Percentiles rank a stretch among this genome's conserved stretches.
phyloP scores from a whole-genome alignment of 2,888 invertebrate species.

The Limnephilus auricula region DNA sequence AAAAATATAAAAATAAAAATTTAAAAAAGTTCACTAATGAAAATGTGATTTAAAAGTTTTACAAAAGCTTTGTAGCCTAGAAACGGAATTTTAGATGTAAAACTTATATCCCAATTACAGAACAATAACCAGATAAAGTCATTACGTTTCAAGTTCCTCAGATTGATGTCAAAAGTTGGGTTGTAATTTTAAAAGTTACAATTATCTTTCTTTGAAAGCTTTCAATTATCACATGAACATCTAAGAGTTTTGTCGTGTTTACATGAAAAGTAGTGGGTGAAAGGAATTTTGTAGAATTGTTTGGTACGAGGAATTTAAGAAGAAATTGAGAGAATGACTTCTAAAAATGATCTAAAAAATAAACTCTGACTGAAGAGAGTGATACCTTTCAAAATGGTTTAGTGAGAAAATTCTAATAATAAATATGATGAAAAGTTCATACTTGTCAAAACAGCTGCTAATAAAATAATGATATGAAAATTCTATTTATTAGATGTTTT shows the following conservation, averaged over 20 bases:
- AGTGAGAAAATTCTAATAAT: background rate
- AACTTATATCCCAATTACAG: background rate
- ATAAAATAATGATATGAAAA: too few relatives aligned
- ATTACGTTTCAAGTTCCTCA: background rate
- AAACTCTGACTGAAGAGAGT: too few relatives aligned
- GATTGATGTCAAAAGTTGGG: background rate
- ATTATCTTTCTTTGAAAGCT: too few relatives aligned
- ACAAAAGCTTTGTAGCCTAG: background rate
- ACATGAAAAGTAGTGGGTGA: background rate
- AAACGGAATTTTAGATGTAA: background rate
- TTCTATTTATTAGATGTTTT: too few relatives aligned
- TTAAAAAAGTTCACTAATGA: too few relatives aligned
- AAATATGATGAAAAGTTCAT: too few relatives aligned
- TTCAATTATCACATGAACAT: background rate
- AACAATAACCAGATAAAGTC: background rate
- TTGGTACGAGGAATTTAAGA: background rate
- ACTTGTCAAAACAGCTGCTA: too few relatives aligned
- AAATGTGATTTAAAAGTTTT: background rate
- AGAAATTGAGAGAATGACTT: background rate
- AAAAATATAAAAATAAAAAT: too few relatives aligned
- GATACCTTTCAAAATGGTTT: background rate
- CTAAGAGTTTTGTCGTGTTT: background rate
- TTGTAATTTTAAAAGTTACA: conserved; percentile 2
- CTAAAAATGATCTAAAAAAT: too few relatives aligned
- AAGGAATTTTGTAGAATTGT: background rate